Base-by-base conservation (phyloP, 2,113 vertebrate species). In the Cottus gobio region DNA sequence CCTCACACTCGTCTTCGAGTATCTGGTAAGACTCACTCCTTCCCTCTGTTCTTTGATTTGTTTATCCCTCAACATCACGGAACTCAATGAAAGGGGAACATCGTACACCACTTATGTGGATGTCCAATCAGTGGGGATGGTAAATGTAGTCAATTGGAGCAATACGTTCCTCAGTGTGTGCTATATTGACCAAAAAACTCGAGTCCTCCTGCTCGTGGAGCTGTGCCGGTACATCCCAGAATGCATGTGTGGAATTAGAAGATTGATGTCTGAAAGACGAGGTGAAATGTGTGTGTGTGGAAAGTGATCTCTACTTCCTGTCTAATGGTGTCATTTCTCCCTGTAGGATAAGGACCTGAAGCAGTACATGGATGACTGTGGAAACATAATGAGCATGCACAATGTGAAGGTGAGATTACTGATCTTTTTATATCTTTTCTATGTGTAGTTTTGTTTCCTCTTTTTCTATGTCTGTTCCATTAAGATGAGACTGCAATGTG, bases 351-450 rank as follows among this genome's bases (percentile, higher is more conserved):
- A 99, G 90, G 98, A 99, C 89, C 93, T 99, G 89, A 99, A 99
- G 91, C 98, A 99, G 94, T 99, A 99, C 91, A 99, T 99, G 98
- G 98, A 99, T 37, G 98, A 99, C 91, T 99, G 98, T 92, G 97
- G 98, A 39, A 99, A 98, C 92, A 99, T 99, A 85, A 99, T 99
- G 98, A 99, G 97, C 78, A 99, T 99, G 97, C 98, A 99, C 93
- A 99, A 99, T 66, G 98, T 99, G 77, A 99, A 99, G 96, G 98
- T 99, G 90, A 86, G 93, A 18, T 4, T 5, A 0, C 13, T 12
- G 18, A 12, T 24, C 30, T 58, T 15, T 76, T 26, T 37, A 5
- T 76, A 6, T 64, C 20, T 66, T 42, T 30, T 34, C 1, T n/a
- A 3, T n/a, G 36, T 44, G 44, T 16, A 18, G 10, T 36, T 65